A percentile compares a stretch with the other conserved stretches of the same genome.
Evolutionary conservation across 2,888 invertebrate species (phyloP).

Genomic region (Aphidius colemani): DNA sequence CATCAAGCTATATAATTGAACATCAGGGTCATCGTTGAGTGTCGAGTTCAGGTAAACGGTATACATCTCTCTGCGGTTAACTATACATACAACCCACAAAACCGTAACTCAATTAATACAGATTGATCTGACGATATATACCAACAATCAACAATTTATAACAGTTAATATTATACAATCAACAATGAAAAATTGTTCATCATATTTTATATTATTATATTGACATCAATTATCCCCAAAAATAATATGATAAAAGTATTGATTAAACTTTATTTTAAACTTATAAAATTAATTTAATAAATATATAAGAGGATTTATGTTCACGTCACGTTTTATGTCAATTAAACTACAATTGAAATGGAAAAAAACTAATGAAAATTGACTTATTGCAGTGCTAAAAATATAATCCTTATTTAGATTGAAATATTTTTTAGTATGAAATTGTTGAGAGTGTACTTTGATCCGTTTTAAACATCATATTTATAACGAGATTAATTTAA

Average conservation of each 20-base stretch:
- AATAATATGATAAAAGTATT: too few species aligned
- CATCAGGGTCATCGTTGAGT: background rate
- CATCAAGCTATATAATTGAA: background rate
- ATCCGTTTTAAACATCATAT: too few species aligned
- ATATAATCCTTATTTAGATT: background rate
- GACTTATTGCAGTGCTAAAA: background rate
- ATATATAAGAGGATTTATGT: too few species aligned
- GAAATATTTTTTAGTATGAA: background rate
- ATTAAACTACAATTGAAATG: background rate
- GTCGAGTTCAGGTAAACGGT: conserved; percentile 27
- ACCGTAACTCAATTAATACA: conserved; percentile 58
- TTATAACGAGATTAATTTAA: too few species aligned
- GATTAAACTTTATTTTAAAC: too few species aligned
- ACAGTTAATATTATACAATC: too few species aligned
- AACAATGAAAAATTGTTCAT: background rate
- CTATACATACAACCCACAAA: conserved; percentile 49
- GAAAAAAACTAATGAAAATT: background rate
- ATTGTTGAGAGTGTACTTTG: background rate
- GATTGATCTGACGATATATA: conserved; percentile 46
- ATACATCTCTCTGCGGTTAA: conserved; percentile 49
- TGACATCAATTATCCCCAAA: too few species aligned
- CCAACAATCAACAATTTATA: too few species aligned
- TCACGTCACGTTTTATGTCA: too few species aligned
- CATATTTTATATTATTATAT: too few species aligned
- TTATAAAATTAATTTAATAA: too few species aligned